Percentiles rank a stretch among this genome's conserved stretches.
phyloP scores from a whole-genome alignment of 2,888 invertebrate species.

The Brassicogethes aeneus region DNA sequence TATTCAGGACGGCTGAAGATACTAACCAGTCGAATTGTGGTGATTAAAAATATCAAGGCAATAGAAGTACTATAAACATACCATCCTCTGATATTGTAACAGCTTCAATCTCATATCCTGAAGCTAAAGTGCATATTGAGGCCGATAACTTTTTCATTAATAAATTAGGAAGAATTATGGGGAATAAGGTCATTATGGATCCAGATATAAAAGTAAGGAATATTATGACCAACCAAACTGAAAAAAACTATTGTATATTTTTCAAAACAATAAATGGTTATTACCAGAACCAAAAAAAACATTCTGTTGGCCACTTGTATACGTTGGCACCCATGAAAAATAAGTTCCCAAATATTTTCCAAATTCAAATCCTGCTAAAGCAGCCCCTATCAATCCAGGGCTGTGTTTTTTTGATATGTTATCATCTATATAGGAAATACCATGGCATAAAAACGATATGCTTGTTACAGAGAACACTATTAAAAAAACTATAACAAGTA shows the following conservation, averaged over 20 bases:
- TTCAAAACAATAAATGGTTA: slow-evolving; percentile 1
- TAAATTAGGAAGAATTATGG: slow-evolving; percentile 45
- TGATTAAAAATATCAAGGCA: too few species aligned
- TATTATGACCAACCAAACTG: slow-evolving; percentile 46
- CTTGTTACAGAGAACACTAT: slow-evolving; percentile 21
- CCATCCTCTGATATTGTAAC: neutral
- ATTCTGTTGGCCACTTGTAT: slow-evolving; percentile 8
- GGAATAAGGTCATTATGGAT: slow-evolving; percentile 46
- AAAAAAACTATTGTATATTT: slow-evolving; percentile 13
- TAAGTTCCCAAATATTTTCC: slow-evolving; percentile 34
- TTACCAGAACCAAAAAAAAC: slow-evolving; percentile 27
- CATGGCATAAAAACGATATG: slow-evolving; percentile 44
- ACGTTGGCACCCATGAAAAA: slow-evolving; percentile 26
- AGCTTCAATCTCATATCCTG: slow-evolving; percentile 21
- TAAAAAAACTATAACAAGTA: slow-evolving; percentile 40
- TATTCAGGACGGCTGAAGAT: too few species aligned
- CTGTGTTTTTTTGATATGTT: slow-evolving; percentile 46
- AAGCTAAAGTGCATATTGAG: slow-evolving; percentile 43
- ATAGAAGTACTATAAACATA: too few species aligned
- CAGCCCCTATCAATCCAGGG: slow-evolving; percentile 40
- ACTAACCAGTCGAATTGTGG: too few species aligned
- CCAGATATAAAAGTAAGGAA: slow-evolving; percentile 42
- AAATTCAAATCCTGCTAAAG: slow-evolving; percentile 24
- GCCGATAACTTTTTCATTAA: slow-evolving; percentile 49
- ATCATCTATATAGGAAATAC: slow-evolving; percentile 53